Conservation (phyloP, 2,888 invertebrate species). For the Hirudinaria manillensis region DNA sequence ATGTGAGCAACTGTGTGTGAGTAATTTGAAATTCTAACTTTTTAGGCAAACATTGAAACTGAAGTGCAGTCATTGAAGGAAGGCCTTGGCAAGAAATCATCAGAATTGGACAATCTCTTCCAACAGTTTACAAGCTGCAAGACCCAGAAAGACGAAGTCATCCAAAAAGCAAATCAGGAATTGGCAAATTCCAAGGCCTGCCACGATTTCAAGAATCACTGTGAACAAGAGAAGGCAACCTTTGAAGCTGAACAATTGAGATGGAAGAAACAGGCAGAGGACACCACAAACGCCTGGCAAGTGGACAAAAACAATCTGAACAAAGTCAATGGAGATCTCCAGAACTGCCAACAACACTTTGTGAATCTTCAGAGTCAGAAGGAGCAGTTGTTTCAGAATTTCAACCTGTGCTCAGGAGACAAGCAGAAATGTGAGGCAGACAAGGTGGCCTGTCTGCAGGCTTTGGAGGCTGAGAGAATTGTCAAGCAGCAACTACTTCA, state of each 20-base stretch:
- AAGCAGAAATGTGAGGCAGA: slow-evolving; percentile 18
- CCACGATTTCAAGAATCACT: not conserved
- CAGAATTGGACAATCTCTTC: not conserved
- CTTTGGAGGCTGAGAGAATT: not conserved
- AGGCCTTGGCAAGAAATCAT: not conserved
- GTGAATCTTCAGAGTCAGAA: not conserved
- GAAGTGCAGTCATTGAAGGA: not conserved
- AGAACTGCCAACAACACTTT: not conserved
- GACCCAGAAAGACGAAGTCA: not conserved
- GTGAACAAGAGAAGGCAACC: slow-evolving; percentile 3
- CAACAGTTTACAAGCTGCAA: not conserved
- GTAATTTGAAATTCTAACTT: not conserved
- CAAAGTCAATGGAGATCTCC: not conserved
- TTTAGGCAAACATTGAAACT: not conserved
- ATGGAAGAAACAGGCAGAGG: slow-evolving; percentile 1
- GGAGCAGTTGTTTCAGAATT: not conserved
- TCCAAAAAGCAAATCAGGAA: not conserved
- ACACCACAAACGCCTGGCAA: not conserved
- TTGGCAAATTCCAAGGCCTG: slow-evolving; percentile 2
- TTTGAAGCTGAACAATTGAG: not conserved
- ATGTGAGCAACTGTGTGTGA: not conserved
- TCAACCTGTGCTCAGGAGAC: not conserved
- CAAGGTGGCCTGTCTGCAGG: slow-evolving; percentile 7
- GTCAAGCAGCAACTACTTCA: not conserved
- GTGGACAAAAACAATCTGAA: not conserved